Evolutionary conservation across 2,797 vertebrate species (phyloP), one percentile per base, ranked within the genome.

Genomic region (Cryptoprocta ferox): DNA sequence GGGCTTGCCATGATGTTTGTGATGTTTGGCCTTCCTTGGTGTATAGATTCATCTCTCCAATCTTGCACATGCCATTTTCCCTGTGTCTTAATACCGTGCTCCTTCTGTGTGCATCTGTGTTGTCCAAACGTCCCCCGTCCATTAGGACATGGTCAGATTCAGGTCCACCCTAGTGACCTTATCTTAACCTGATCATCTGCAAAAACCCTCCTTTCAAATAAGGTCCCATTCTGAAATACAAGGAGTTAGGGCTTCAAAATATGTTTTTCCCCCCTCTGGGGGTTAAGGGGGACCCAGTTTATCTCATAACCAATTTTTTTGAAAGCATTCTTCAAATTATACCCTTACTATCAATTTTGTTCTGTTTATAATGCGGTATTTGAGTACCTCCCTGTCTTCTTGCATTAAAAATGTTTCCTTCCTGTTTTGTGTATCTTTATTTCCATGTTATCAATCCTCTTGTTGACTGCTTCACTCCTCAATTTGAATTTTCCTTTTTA

Each of bases 41-140:
- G 4, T 13, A 5, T 30, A 10, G 82, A 32, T 2, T 32, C 18
- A 9, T 48, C 16, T 0, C 9, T 26, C 63, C 6, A 6, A 0
- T 5, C 14, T 73, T 66, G 35, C 45, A 35, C 12, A 1, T 3
- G 24, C 28, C 79, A 1, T 45, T 91, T 37, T 71, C 26, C 50
- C 30, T 14, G 6, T 45, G 78, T 53, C 28, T n/a, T 82, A 39
- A 71, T 32, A 24, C 71, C 21, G 1, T 21, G 15, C 45, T 35
- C 21, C 32, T 39, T 30, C 32, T 37, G 39, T 13, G 53, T 2
- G 30, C 28, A 26, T n/a, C 28, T 82, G 59, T 79, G 24, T 18
- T 18, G 26, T n/a, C 30, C 14, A 5, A 21, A 42, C 6, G n/a
- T 50, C 28, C 28, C 56, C 42, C 70, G 5, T 80, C 24, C 5